Evolutionary conservation across 2,113 vertebrate genomes (phyloP).

Genomic region (Pterocles gutturalis): DNA sequence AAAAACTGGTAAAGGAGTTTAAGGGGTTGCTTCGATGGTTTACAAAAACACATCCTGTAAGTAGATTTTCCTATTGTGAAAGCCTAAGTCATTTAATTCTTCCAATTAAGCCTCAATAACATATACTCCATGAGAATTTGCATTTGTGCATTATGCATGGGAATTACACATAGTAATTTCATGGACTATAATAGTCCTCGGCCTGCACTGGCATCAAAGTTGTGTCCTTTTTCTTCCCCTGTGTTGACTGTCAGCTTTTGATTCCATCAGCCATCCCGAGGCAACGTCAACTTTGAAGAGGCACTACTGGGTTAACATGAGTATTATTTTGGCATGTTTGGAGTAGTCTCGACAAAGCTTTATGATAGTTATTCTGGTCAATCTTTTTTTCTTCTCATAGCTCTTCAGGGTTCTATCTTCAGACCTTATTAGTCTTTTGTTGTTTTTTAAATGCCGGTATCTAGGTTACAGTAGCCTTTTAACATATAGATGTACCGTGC

Average conservation of each 20-base stretch:
- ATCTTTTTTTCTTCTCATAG: not conserved
- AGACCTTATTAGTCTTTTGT: slow-evolving; percentile 44
- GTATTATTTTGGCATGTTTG: slow-evolving; percentile 38
- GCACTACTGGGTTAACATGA: slow-evolving; percentile 46
- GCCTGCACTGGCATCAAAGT: slow-evolving; percentile 22
- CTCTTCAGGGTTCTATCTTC: slow-evolving; percentile 39
- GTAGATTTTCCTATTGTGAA: slow-evolving; percentile 7
- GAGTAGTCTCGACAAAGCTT: slow-evolving; percentile 1
- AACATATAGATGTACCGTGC: slow-evolving; percentile 45
- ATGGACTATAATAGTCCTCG: slow-evolving; percentile 24
- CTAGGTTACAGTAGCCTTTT: slow-evolving; percentile 50
- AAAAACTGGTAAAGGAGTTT: not conserved
- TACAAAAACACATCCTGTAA: not conserved
- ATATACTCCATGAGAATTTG: not conserved
- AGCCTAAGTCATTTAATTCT: slow-evolving; percentile 18
- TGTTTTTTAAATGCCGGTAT: slow-evolving; percentile 49
- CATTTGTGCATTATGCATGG: slow-evolving; percentile 18
- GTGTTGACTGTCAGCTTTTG: slow-evolving; percentile 63
- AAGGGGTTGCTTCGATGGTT: not conserved
- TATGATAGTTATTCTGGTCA: not conserved
- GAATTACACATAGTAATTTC: not conserved
- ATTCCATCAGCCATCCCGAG: slow-evolving; percentile 4
- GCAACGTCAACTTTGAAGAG: slow-evolving; percentile 39
- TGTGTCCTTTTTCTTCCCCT: not conserved
- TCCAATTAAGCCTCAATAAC: not conserved